Evolutionary conservation across 1,140 invertebrate genomes (phyloP).

Genomic region (Drosophila tropicalis): DNA sequence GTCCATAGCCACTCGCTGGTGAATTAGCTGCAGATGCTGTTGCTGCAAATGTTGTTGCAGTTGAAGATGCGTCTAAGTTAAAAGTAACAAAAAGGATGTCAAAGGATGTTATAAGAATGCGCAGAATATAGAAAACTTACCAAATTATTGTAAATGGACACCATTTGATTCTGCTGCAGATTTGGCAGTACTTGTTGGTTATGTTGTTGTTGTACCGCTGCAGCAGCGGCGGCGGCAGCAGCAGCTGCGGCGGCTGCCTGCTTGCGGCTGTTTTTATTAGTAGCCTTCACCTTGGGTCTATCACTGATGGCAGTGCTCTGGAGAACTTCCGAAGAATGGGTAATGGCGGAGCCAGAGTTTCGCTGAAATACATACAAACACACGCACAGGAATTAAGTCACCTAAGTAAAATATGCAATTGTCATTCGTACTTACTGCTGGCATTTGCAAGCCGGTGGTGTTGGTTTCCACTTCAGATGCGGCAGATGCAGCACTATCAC

Average conservation of each 20-base stretch:
- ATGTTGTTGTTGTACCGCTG: conserved; percentile 54
- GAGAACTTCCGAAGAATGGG: conserved; percentile 83
- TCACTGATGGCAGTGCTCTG: conserved; percentile 91
- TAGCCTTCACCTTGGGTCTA: conserved; percentile 90
- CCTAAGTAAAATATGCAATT: not conserved
- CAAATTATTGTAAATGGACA: conserved; percentile 81
- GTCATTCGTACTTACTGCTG: conserved; percentile 39
- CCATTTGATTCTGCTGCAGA: conserved; percentile 78
- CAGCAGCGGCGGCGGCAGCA: conserved; percentile 53
- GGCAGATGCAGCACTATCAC: conserved; percentile 29
- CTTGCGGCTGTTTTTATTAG: conserved; percentile 90
- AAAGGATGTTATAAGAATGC: too few relatives aligned
- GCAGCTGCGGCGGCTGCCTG: conserved; percentile 80
- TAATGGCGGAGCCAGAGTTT: conserved; percentile 66
- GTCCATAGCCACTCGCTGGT: conserved; percentile 50
- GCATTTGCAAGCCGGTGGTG: conserved; percentile 35
- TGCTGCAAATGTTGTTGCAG: conserved; percentile 62
- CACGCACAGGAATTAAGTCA: not conserved
- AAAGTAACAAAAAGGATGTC: not conserved
- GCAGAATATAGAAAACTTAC: conserved; percentile 38
- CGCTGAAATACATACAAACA: conserved; percentile 30
- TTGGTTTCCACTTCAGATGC: conserved; percentile 33
- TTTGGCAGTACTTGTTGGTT: conserved; percentile 55
- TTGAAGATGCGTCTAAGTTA: conserved; percentile 59
- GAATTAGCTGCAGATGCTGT: conserved; percentile 61